These are phyloP conservation scores for Drosophila murphyi DNA, from an alignment of 1,140 invertebrate species.

Conservation along the genomic window DNA sequence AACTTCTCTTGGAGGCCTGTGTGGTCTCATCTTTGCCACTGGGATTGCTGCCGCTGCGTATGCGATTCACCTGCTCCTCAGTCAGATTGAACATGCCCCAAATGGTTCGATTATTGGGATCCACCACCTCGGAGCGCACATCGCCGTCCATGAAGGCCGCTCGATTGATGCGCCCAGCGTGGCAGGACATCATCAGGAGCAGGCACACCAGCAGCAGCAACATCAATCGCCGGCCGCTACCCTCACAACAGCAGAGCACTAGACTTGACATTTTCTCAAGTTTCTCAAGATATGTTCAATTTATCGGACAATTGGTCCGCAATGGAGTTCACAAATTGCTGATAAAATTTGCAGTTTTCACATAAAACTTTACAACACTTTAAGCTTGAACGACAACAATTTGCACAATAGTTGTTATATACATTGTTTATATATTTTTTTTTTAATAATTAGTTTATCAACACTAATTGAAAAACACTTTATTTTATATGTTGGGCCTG, in stretches of 20 bases:
- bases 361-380: conserved; percentile 13
- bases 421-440: conserved; percentile 20
- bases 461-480: conserved; percentile 13
- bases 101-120: conserved; percentile 74
- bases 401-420: background rate
- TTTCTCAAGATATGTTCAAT: conserved; percentile 1
- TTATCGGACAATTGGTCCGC: background rate
- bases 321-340: background rate
- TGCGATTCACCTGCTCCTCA: conserved; percentile 67
- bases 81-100: conserved; percentile 73
- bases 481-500: background rate
- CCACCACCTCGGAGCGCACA: conserved; percentile 70
- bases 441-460: conserved; percentile 2
- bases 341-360: background rate
- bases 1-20: conserved; percentile 29
- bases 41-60: conserved; percentile 57
- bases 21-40: conserved; percentile 44
- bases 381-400: background rate
- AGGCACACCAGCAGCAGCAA: conserved; percentile 41
- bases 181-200: conserved; percentile 44
- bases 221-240: conserved; percentile 30
- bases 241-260: conserved; percentile 35
- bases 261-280: conserved; percentile 43
- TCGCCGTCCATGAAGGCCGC: conserved; percentile 61
- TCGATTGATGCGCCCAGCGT: conserved; percentile 54